These are phyloP conservation scores for Brachionus plicatilis DNA, from an alignment of 1,140 invertebrate genomes.

Conservation along the genomic window DNA sequence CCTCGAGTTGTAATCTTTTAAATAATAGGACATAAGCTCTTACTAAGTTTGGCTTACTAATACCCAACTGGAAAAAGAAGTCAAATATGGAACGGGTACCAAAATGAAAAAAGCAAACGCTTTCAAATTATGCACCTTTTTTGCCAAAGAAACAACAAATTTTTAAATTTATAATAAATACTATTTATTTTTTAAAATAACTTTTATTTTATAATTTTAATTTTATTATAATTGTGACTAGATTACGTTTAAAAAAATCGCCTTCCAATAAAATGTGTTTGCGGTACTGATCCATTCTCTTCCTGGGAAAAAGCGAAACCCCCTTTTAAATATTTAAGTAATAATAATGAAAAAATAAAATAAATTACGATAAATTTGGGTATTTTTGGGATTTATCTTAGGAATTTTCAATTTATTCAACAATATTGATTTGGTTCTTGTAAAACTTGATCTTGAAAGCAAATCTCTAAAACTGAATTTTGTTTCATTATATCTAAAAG, in stretches of 20 bases:
- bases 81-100: too few relatives aligned
- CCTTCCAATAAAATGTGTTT: slow-evolving; percentile 59
- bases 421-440: neutral
- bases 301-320: slow-evolving; percentile 98
- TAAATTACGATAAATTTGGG: slow-evolving; percentile 45
- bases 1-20: too few relatives aligned
- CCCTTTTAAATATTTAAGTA: neutral
- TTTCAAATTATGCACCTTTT: too few relatives aligned
- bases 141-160: too few relatives aligned
- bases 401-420: neutral
- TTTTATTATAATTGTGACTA: neutral
- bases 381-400: slow-evolving; percentile 1
- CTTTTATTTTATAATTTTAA: neutral
- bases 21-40: too few relatives aligned
- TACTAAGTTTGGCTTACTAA: too few relatives aligned
- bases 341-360: neutral
- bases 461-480: slow-evolving; percentile 3
- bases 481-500: slow-evolving; percentile 31
- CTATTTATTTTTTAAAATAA: neutral
- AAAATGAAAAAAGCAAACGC: too few relatives aligned
- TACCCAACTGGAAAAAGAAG: too few relatives aligned
- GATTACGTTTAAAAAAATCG: neutral
- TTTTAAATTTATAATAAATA: too few relatives aligned
- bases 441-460: neutral
- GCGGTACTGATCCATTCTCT: slow-evolving; percentile 84